Percentiles rank a stretch among this genome's conserved stretches.
Evolutionary conservation across 2,797 vertebrate genomes (phyloP).

Genomic region (Artibeus lituratus): DNA sequence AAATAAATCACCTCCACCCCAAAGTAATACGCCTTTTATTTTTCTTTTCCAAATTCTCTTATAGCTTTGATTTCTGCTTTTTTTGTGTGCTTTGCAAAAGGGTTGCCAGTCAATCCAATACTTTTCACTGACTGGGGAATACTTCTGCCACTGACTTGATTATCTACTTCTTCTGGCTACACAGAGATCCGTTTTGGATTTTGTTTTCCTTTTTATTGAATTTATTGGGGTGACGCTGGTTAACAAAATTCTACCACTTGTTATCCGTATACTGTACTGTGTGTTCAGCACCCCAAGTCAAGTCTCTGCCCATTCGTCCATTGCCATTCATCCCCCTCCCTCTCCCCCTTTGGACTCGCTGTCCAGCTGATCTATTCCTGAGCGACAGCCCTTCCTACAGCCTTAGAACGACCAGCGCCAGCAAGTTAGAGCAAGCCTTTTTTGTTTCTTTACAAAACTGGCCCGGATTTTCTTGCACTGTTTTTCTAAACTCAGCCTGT

Average conservation of each 20-base stretch:
- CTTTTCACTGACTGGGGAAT: neutral
- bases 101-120: neutral
- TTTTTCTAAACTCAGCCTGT: neutral
- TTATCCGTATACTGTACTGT: neutral
- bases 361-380: neutral
- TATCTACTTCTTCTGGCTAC: neutral
- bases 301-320: neutral
- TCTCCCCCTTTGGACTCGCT: neutral
- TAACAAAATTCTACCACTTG: neutral
- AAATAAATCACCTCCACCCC: neutral
- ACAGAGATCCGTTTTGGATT: neutral
- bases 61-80: neutral
- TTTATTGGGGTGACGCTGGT: neutral
- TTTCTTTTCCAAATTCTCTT: neutral
- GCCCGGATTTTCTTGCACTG: neutral
- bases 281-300: neutral
- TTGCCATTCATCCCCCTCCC: neutral
- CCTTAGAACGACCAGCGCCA: neutral
- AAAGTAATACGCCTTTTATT: neutral
- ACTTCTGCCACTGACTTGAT: neutral
- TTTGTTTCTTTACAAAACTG: neutral
- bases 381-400: neutral
- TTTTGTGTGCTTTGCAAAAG: neutral
- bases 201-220: neutral
- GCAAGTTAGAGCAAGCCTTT: neutral